Evolutionary conservation across 2,888 invertebrate species (phyloP), one percentile per base, ranked within the genome.

Genomic region (Hoplodrina ambigua): DNA sequence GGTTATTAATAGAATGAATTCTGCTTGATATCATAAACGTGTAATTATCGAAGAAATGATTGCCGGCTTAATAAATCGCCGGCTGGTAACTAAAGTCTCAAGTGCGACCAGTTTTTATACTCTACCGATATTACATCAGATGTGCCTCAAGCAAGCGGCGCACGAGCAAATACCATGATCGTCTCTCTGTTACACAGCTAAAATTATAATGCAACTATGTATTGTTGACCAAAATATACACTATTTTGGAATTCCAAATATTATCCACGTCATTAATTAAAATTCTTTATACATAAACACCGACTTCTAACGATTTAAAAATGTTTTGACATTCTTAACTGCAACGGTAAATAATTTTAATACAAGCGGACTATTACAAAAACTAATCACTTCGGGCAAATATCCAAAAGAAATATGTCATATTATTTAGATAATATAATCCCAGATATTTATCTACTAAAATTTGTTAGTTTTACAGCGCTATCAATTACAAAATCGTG

Each of bases 21-120:
- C 52, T 54, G 44, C 52, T 69, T 55, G 65, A 70, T 67, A 72
- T 70, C 61, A 58, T 73, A 66, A 70, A 75, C 25, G 60, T 76
- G 68, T 78, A 69, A 80, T 74, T 72, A 78, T 75, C 60, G 69
- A 80, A 84, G 82, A 85, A 82, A 85, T 80, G 63, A 82, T 79
- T 74, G 72, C 77, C 67, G 75, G 68, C 76, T 76, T 75, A 78
- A 69, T 79, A 81, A 85, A 77, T 78, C 49, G 75, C 85, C 74
- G 86, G 82, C 85, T 87, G 81, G 88, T 87, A 89, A 90, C 89
- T 80, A 85, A 86, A 86, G 76, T 84, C 80, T 91, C 92, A 91
- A 91, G 92, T 90, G 89, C 88, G 91, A 91, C 93, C 87, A 92
- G 92, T 93, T 93, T 93, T 93, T 92, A 87, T 86, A 85, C 69